Percentiles rank a stretch among this genome's conserved stretches.
Evolutionary conservation across 2,113 vertebrate species (phyloP).

Genomic region (Meles meles): DNA sequence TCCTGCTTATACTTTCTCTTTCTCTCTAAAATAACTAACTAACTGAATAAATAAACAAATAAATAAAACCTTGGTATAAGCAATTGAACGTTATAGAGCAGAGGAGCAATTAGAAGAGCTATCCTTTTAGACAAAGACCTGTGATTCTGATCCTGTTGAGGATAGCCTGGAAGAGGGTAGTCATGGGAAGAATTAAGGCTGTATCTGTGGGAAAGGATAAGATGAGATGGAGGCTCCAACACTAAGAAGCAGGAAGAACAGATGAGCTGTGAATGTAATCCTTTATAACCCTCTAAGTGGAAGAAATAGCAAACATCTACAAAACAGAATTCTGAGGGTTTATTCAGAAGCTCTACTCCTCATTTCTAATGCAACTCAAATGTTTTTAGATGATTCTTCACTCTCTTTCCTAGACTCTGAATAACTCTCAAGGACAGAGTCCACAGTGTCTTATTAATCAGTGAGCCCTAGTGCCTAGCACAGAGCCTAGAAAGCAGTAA

Average conservation of each 20-base stretch:
- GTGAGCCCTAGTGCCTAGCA: background rate
- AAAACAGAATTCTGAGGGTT: background rate
- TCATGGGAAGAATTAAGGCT: background rate
- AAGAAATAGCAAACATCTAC: conserved; percentile 1
- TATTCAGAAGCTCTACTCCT: background rate
- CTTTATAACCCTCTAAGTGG: background rate
- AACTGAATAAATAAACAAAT: background rate
- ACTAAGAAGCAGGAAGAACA: background rate
- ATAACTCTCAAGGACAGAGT: background rate
- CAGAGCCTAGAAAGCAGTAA: background rate
- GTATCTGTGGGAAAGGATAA: background rate
- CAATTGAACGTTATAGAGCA: background rate
- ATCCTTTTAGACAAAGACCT: background rate
- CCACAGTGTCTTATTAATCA: background rate
- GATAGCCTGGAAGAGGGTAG: background rate
- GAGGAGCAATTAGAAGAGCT: background rate
- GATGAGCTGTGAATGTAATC: background rate
- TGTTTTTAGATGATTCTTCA: conserved; percentile 2
- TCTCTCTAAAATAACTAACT: background rate
- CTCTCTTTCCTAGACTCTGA: background rate
- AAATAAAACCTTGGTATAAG: background rate
- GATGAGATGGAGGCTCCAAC: background rate
- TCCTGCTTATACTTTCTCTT: background rate
- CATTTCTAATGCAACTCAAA: background rate
- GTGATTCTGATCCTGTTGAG: background rate